Percentiles rank a stretch among this genome's conserved stretches.
phyloP scores from a whole-genome alignment of 30 jellyfish, hydroid and myxozoan genomes.

The Phacellophora camtschatica region DNA sequence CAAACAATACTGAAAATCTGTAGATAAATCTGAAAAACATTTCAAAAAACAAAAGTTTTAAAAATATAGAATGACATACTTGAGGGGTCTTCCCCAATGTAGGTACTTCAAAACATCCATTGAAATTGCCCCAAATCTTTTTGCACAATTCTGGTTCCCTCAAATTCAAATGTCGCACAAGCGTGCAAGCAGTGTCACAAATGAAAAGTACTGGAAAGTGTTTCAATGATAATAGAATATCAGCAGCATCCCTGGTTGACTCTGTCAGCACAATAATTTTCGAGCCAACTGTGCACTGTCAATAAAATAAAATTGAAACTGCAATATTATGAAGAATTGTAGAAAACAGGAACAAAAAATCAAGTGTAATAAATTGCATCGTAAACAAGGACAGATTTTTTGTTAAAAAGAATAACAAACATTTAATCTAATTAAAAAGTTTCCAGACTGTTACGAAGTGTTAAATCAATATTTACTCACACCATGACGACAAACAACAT shows the following conservation, averaged over 20 bases:
- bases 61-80: no score
- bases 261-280: not conserved
- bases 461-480: no score
- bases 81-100: no score
- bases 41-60: no score
- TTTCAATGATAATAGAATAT: not conserved
- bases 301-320: not conserved
- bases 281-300: not conserved
- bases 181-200: constrained; percentile 8
- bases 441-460: no score
- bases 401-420: no score
- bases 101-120: constrained; percentile 13
- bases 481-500: constrained; percentile 12
- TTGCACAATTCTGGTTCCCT: not conserved
- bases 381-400: no score
- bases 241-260: constrained; percentile 32
- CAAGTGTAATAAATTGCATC: no score
- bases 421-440: no score
- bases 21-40: no score
- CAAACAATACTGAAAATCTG: no score
- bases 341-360: no score
- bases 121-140: not conserved
- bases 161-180: not conserved
- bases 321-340: not conserved
- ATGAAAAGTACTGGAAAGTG: not conserved